phyloP scores from a whole-genome alignment of 1,140 invertebrate genomes.

The Frieseomelitta varia region DNA sequence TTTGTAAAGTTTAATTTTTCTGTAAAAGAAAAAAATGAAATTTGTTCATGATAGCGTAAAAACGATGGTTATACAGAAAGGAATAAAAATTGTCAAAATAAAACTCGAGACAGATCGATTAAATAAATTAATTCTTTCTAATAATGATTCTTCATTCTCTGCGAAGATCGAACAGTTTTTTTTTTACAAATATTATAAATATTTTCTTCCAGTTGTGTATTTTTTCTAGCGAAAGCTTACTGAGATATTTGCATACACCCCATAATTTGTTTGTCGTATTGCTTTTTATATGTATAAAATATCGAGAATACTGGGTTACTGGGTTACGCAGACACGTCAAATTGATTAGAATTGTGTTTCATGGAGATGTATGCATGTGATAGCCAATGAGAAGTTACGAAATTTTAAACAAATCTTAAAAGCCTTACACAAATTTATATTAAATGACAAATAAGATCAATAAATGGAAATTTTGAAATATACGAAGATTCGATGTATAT shows the following conservation, averaged over 20 bases:
- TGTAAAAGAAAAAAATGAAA: too few species aligned
- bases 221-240: neutral
- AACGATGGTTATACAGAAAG: too few species aligned
- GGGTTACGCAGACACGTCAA: slow-evolving; percentile 19
- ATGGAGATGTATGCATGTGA: neutral
- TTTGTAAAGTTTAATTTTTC: too few species aligned
- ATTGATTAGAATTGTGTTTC: slow-evolving; percentile 23
- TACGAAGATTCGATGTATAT: neutral
- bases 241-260: neutral
- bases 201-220: neutral
- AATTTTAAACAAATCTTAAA: neutral
- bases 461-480: neutral
- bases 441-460: neutral
- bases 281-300: slow-evolving; percentile 5
- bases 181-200: neutral
- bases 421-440: neutral
- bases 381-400: neutral
- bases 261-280: neutral
- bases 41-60: too few species aligned
- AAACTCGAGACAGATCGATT: too few species aligned
- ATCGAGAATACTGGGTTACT: slow-evolving; percentile 13
- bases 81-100: too few species aligned
- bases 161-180: neutral
- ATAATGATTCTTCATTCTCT: neutral
- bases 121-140: neutral